Base-by-base conservation (phyloP, 1,140 invertebrate genomes). In the Bombus terrestris region DNA sequence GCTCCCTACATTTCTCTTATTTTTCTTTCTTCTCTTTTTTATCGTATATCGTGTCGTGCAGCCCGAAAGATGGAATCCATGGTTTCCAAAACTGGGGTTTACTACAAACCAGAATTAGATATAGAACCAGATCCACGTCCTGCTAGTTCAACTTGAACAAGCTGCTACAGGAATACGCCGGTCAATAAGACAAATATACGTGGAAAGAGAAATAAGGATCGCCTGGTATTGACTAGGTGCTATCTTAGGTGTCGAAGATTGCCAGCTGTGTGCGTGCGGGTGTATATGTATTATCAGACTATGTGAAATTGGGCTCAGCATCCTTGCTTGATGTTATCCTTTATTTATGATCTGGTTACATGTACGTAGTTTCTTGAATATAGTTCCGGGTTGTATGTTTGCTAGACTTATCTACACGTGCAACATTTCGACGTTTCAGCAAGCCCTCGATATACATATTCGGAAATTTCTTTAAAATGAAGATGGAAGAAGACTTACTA, bases 171-270 rank as follows among this genome's bases (percentile, higher is more conserved):
- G 18, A 77, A 37, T 53, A n/a, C 64, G 3, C 35, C 68, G 68
- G 68, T 39, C 68, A 81, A 62, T 73, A 59, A 73, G 69, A 73
- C 47, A 73, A 73, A 81, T 32, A 69, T 71, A 71, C 66, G 28
- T 18, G 66, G 3, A 53, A 57, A 57, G 47, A 41, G 62, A 28
- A 68, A 37, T 53, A 37, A 80, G 41, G 78, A 78, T 64, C 28
- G 6, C 12, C 47, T 4, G 22, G n/a, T 59, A 53, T 76, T n/a
- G 74, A 73, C 53, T 59, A 35, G 47, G 15, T 43, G n/a, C 28
- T 73, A 43, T 43, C 72, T 73, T 43, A 41, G 15, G 13, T 18
- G n/a, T 3, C 9, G 28, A 32, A 22, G 39, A 43, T 47, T 12
- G 15, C 28, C n/a, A 39, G 1, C 25, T 12, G 25, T 69, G 8